Evolutionary conservation across 2,113 vertebrate species (phyloP), one percentile per base, ranked within the genome.

Genomic region (Pelecanus crispus): DNA sequence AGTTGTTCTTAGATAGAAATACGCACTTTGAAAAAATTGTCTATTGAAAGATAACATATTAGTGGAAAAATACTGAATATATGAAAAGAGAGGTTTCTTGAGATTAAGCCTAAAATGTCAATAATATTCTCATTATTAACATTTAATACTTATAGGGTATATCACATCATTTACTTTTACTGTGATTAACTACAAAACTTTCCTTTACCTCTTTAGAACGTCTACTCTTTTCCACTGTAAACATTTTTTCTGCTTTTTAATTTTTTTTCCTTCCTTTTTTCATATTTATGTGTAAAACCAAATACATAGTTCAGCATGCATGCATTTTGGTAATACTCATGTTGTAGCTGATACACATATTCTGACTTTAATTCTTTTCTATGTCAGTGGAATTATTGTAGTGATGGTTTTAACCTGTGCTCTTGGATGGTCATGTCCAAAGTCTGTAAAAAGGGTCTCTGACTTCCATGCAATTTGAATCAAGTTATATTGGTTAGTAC

Each of bases 221-320:
- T 31, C 12, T 78, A 5, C 2, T 50, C 13, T 50, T 68, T 80
- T 52, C 14, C 15, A 10, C 11, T 88, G 5, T 25, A 71, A 81
- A 4, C 2, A 29, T 28, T 42, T 40, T 36, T 66, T 10, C 5
- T 17, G 0, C 1, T 7, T 18, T 18, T 45, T 32, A 4, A 4
- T 3, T 38, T 56, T 45, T 14, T 47, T 9, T 28, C 21, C 11
- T 31, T 34, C 18, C 11, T n/a, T 36, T 44, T 12, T 92, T 59
- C 9, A 14, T 61, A 10, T 61, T 34, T 70, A 6, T 56, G 73
- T 81, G 4, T 8, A 24, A 59, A 88, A 72, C 3, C 4, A 74
- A 80, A 55, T 21, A 22, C 16, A 7, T 2, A 5, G 3, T 38
- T 78, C 22, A 45, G 5, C 17, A 18, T 29, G 15, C 0, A 2